Conservation (phyloP, 1,140 invertebrate species). For the Drosophila oshimai region DNA sequence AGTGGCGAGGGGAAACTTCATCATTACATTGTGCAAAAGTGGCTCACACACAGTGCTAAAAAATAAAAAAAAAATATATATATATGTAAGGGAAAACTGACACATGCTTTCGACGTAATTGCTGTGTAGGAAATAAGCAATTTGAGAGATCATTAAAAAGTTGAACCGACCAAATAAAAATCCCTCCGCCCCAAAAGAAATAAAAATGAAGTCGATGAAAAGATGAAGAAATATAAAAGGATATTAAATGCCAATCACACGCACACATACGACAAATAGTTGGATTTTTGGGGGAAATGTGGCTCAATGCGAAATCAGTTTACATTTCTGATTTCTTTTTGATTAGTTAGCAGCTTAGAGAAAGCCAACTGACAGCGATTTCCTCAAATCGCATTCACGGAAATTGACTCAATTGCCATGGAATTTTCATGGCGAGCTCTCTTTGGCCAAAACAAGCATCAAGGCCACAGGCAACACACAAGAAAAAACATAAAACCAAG, state of each 20-base stretch:
- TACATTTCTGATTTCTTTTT: constrained; percentile 40
- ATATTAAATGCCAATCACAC: constrained; percentile 62
- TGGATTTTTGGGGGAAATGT: constrained; percentile 13
- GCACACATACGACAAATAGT: constrained; percentile 33
- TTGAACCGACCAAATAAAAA: constrained; percentile 67
- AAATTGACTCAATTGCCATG: constrained; percentile 74
- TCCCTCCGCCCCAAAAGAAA: constrained; percentile 4
- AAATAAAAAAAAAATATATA: not conserved
- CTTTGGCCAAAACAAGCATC: constrained; percentile 32
- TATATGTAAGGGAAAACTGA: constrained; percentile 14
- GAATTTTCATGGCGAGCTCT: constrained; percentile 49
- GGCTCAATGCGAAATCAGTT: constrained; percentile 39
- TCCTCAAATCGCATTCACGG: constrained; percentile 51
- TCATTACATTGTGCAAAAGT: constrained; percentile 29
- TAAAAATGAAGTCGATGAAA: constrained; percentile 21
- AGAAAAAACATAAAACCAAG: not conserved
- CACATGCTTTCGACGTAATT: constrained; percentile 63
- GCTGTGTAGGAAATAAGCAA: constrained; percentile 80
- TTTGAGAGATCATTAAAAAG: constrained; percentile 81
- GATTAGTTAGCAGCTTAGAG: constrained; percentile 40
- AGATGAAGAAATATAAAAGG: constrained; percentile 70
- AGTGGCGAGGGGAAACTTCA: constrained; percentile 37
- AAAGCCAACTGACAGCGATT: constrained; percentile 45
- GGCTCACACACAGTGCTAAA: not conserved
- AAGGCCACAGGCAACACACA: constrained; percentile 42